phyloP scores from a whole-genome alignment of 2,113 vertebrate species.

The Azemiops feae region DNA sequence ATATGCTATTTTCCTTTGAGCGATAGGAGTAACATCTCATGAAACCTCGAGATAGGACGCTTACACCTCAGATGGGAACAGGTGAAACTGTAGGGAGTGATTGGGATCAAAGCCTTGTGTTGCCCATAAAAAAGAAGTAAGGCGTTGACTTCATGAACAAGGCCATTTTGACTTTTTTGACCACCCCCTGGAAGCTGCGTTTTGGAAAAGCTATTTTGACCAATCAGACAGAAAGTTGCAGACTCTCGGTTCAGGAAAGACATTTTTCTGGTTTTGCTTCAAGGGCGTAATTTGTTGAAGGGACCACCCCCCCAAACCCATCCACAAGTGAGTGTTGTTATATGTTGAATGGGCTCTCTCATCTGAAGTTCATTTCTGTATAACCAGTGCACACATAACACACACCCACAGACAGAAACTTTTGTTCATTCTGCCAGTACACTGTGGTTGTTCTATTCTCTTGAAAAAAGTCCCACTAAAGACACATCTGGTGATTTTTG shows the following conservation, averaged over 20 bases:
- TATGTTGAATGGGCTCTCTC: background rate
- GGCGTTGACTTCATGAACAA: background rate
- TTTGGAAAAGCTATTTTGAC: too few species aligned
- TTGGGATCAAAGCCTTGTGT: background rate
- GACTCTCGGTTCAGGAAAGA: too few species aligned
- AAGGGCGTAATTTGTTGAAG: too few species aligned
- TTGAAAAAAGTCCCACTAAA: background rate
- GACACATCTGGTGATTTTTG: background rate
- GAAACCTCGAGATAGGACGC: background rate
- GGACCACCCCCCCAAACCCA: too few species aligned
- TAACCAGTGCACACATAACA: background rate
- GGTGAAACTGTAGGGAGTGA: background rate
- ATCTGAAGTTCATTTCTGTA: background rate
- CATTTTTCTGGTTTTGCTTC: too few species aligned
- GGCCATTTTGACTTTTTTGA: background rate
- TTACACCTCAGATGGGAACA: background rate
- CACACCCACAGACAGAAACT: background rate
- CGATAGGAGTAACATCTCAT: background rate
- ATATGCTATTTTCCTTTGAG: background rate
- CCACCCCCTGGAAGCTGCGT: background rate
- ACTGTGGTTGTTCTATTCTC: conserved; percentile 24
- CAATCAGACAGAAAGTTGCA: too few species aligned
- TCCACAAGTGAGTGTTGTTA: too few species aligned
- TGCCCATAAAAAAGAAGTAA: background rate
- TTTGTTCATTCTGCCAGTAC: background rate